phyloP scores from a whole-genome alignment of 2,888 invertebrate species.

The Drosophila testacea region DNA sequence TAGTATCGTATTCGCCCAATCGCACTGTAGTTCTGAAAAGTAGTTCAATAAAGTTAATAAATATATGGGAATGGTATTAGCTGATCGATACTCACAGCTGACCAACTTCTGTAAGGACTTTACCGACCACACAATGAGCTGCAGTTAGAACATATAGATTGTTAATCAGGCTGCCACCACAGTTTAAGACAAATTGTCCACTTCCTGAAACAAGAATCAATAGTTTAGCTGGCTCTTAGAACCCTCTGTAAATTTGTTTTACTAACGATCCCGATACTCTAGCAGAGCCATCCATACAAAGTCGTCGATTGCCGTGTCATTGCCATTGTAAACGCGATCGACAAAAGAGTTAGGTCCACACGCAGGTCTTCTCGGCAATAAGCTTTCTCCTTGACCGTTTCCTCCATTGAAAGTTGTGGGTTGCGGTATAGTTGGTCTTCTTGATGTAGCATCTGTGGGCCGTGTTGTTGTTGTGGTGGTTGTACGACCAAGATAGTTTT shows the following conservation, averaged over 20 bases:
- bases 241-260: neutral
- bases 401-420: conserved; percentile 3
- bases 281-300: conserved; percentile 90
- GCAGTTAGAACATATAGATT: conserved; percentile 88
- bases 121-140: conserved; percentile 88
- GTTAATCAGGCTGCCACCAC: conserved; percentile 91
- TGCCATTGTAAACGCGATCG: conserved; percentile 88
- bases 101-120: conserved; percentile 86
- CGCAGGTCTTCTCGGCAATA: conserved; percentile 76
- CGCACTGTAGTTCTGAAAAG: conserved; percentile 66
- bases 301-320: conserved; percentile 87
- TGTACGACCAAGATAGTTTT: conserved; percentile 38
- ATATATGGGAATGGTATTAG: neutral
- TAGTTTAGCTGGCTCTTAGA: neutral
- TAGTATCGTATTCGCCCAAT: conserved; percentile 83
- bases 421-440: conserved; percentile 1
- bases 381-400: conserved; percentile 58
- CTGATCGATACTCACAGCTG: conserved; percentile 85
- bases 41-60: neutral
- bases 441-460: conserved; percentile 6
- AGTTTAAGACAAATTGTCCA: conserved; percentile 84
- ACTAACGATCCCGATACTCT: conserved; percentile 88
- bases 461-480: conserved; percentile 21
- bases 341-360: conserved; percentile 82
- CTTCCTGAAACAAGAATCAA: conserved; percentile 47